Evolutionary conservation across 2,113 vertebrate genomes (phyloP).

Genomic region (Clarias batrachus): DNA sequence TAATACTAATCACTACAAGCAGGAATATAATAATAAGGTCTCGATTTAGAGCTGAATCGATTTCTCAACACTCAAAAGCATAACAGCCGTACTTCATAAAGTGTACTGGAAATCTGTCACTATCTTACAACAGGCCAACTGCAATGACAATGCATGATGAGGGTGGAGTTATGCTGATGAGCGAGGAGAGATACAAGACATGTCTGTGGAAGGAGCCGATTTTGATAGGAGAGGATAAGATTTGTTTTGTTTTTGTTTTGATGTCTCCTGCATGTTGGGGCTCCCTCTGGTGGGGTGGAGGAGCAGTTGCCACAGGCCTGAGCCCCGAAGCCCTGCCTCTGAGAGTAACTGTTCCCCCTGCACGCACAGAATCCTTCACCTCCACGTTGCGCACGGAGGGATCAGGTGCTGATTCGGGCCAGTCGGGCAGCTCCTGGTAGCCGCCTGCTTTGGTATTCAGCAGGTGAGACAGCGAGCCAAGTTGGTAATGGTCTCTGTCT

Average conservation of each 20-base stretch:
- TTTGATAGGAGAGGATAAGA: slow-evolving; percentile 18
- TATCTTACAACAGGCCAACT: not conserved
- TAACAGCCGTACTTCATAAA: slow-evolving; percentile 26
- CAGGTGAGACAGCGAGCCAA: slow-evolving; percentile 94
- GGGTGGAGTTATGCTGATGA: slow-evolving; percentile 52
- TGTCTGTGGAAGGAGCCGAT: slow-evolving; percentile 14
- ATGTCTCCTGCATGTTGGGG: slow-evolving; percentile 53
- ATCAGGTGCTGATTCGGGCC: slow-evolving; percentile 92
- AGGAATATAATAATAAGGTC: not conserved
- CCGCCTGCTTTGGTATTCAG: slow-evolving; percentile 94
- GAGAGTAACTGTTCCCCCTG: slow-evolving; percentile 77
- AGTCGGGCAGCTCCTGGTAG: slow-evolving; percentile 96
- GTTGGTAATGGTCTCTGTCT: slow-evolving; percentile 98
- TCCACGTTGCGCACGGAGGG: slow-evolving; percentile 98
- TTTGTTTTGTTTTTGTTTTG: slow-evolving; percentile 11
- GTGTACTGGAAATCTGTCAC: not conserved
- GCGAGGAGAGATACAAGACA: slow-evolving; percentile 41
- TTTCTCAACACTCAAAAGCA: slow-evolving; percentile 46
- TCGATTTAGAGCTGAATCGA: not conserved
- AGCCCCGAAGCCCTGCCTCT: slow-evolving; percentile 61
- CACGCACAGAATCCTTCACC: slow-evolving; percentile 87
- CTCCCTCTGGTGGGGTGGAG: slow-evolving; percentile 53
- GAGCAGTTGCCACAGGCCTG: slow-evolving; percentile 58
- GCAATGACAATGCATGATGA: slow-evolving; percentile 45
- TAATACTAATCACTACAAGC: not conserved